Conservation (phyloP, 2,797 vertebrate species). For the Gastrophryne carolinensis region DNA sequence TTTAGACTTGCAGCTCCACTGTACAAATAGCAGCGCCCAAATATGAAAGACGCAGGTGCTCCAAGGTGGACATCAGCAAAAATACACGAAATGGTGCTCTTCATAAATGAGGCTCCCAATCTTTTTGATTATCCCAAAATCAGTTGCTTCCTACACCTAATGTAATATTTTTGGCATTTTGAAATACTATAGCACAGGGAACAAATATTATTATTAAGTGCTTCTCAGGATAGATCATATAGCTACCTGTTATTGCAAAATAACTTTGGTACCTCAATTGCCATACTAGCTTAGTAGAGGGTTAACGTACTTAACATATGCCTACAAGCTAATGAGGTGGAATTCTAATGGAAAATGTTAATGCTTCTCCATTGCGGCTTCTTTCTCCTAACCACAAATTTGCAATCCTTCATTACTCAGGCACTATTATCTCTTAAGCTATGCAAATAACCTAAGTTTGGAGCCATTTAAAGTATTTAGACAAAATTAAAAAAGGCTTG, state of each 20-base stretch:
- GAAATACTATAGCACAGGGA: too few relatives aligned
- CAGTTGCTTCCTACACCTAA: too few relatives aligned
- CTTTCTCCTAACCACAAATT: conserved; percentile 23
- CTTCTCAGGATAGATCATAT: not conserved
- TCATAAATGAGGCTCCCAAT: too few relatives aligned
- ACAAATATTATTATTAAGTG: too few relatives aligned
- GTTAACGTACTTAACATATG: conserved; percentile 52
- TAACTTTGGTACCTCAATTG: not conserved
- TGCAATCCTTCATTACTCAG: conserved; percentile 56
- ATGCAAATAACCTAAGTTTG: conserved; percentile 65
- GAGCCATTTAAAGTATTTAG: conserved; percentile 65
- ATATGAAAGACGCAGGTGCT: too few relatives aligned
- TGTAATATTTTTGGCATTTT: too few relatives aligned
- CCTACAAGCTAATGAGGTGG: conserved; percentile 53
- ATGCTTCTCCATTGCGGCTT: conserved; percentile 18
- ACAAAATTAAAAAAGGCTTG: conserved; percentile 63
- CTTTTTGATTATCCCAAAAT: too few relatives aligned
- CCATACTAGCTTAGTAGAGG: conserved; percentile 29
- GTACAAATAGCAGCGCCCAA: too few relatives aligned
- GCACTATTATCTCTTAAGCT: conserved; percentile 64
- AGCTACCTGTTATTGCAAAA: not conserved
- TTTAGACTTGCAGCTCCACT: too few relatives aligned
- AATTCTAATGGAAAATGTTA: conserved; percentile 53
- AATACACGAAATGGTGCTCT: too few relatives aligned
- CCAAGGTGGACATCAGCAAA: too few relatives aligned